These are phyloP conservation scores for Drosophila quasianomalipes DNA, from an alignment of 2,888 invertebrate species.

Conservation along the genomic window DNA sequence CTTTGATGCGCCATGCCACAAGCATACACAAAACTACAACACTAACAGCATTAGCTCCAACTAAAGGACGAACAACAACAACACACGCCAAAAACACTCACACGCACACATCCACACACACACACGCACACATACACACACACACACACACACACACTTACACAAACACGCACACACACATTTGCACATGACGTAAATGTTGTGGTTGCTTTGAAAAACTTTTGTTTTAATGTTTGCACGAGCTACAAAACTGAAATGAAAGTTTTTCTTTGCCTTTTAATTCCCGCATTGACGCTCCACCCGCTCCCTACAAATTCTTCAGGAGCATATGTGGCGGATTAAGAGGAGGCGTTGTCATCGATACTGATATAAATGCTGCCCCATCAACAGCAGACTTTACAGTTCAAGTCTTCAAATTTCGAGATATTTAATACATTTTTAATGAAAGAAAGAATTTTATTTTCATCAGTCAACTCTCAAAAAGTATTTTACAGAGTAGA, in stretches of 20 bases:
- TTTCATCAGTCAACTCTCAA: not conserved
- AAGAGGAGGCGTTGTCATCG: constrained; percentile 20
- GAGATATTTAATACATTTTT: not conserved
- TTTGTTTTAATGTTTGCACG: constrained; percentile 66
- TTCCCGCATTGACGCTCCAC: constrained; percentile 1
- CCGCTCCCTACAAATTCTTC: too few relatives aligned
- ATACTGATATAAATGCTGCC: constrained; percentile 5
- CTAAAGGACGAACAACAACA: constrained; percentile 15
- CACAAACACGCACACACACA: constrained; percentile 52
- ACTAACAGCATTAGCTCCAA: constrained; percentile 53
- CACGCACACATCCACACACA: constrained; percentile 20
- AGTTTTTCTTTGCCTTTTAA: constrained; percentile 47
- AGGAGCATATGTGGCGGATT: not conserved
- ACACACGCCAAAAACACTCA: constrained; percentile 38
- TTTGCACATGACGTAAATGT: constrained; percentile 68
- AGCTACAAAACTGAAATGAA: constrained; percentile 47
- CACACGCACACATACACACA: constrained; percentile 30
- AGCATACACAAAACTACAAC: constrained; percentile 2
- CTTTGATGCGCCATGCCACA: constrained; percentile 44
- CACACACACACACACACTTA: not conserved
- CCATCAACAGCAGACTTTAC: not conserved
- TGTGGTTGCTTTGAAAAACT: constrained; percentile 78
- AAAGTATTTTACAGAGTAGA: not conserved
- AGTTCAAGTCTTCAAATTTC: not conserved
- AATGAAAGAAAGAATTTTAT: not conserved